Evolutionary conservation across 1,140 invertebrate species (phyloP), one percentile per base, ranked within the genome.

Genomic region (Onthophagus taurus): DNA sequence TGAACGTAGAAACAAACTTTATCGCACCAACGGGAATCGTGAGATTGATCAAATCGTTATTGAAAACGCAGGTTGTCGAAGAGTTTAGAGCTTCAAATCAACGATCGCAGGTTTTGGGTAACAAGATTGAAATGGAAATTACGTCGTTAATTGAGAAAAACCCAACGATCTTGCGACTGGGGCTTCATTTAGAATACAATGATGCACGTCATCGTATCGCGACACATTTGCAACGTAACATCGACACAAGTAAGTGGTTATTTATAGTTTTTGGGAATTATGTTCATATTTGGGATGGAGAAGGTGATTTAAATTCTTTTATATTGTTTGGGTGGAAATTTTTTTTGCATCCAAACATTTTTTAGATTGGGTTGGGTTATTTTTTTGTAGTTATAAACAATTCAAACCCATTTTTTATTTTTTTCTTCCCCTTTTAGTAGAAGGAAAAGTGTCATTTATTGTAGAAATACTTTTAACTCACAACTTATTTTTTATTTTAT

Each of bases 121-220:
- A 96, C 69, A 95, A 95, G 74, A 90, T 90, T 52, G 94, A 98
- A 77, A 97, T 95, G 89, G 89, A 94, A 74, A 91, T 98, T 51
- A 92, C 90, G 31, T 80, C 87, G 58, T 69, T 95, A 51, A 80
- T 98, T 45, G 89, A 93, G 67, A 83, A 92, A 62, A 98, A 97
- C 72, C 78, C 85, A 13, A 90, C 86, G 20, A 68, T 98, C 47
- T 72, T 97, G 53, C 78, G 89, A 67, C 78, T 97, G 48, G 93
- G 93, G 42, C 77, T 98, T 54, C 85, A 91, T 72, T 84, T 97
- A 58, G 92, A 97, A 73, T 94, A 91, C 69, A 91, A 93, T 59
- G 91, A 95, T 72, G 91, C 93, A 35, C 79, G 92, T 62, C 88
- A 94, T 67, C 77, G 89, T 56, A 85, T 97, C 55, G 85, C 89